Percentiles rank a stretch among this genome's conserved stretches.
Evolutionary conservation across 2,797 vertebrate genomes (phyloP).

Genomic region (Borostomias antarcticus): DNA sequence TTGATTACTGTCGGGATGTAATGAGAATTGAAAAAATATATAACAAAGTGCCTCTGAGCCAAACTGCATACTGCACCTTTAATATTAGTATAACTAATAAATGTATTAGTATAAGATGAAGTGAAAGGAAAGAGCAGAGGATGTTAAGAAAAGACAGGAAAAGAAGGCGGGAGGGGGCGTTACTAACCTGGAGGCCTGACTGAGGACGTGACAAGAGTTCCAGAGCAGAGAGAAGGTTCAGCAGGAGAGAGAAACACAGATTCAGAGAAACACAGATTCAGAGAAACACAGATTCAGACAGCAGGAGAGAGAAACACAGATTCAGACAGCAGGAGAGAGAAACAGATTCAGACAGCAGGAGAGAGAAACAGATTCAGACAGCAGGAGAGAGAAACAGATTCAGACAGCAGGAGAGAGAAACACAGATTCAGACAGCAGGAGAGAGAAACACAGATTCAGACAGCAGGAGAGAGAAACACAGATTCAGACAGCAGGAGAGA

Average conservation of each 20-base stretch:
- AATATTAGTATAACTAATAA: too few species aligned
- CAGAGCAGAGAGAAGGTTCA: conserved; percentile 61
- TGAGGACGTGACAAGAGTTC: conserved; percentile 59
- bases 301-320: neutral
- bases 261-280: conserved; percentile 32
- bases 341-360: neutral
- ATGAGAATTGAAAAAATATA: too few species aligned
- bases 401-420: conserved; percentile 47
- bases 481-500: conserved; percentile 18
- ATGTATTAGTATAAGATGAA: too few species aligned
- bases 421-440: neutral
- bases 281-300: neutral
- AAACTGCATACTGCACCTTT: too few species aligned
- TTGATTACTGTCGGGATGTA: too few species aligned
- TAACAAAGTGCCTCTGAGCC: too few species aligned
- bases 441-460: neutral
- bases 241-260: conserved; percentile 54
- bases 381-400: conserved; percentile 48
- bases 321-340: neutral
- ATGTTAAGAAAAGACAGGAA: conserved; percentile 8
- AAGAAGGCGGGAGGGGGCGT: too few species aligned
- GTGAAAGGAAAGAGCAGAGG: neutral
- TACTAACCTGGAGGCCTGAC: conserved; percentile 77
- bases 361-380: neutral
- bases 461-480: neutral